Evolutionary conservation across 2,797 vertebrate species (phyloP), one percentile per base, ranked within the genome.

Genomic region (Intellagama lesueurii): DNA sequence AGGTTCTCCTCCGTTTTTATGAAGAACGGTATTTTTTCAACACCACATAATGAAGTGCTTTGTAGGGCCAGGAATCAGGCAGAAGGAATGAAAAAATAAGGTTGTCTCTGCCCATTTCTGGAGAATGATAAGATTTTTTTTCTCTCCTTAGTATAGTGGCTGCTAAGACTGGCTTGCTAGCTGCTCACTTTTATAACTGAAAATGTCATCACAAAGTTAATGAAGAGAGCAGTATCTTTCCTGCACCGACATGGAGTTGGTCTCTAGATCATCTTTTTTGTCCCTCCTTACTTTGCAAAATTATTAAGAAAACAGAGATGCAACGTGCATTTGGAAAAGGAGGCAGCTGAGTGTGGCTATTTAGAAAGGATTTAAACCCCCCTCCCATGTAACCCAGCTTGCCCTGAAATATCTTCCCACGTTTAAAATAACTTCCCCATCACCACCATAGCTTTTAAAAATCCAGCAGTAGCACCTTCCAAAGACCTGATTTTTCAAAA

Each of bases 61-160:
- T 72, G 40, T 7, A 19, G 19, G 70, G 1, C 79, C 12, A 8
- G 69, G 87, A 82, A 81, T 44, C 14, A 0, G 32, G 8, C 28
- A 17, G 83, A 70, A 19, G 35, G 88, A 82, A 73, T 44, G 9
- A 0, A 1, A 2, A 24, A 77, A 86, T 78, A 26, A 0, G 40
- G 76, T 30, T 1, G 0, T 5, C 79, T 88, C 0, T 0, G 22
- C 9, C 14, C 7, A 35, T 17, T n/a, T 80, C 66, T 28, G 24
- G 12, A 81, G 44, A 68, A 68, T 40, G n/a, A 6, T 40, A 1
- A 14, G 12, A 56, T 60, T 64, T 64, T 30, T 22, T 26, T 56
- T 7, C 4, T 52, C 49, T 12, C 7, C 16, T 40, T 40, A 40
- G 40, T 40, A 40, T 40, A 40, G 3, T 40, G 40, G 40, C 40